Conservation (phyloP, 1,140 invertebrate species). For the Hylyphantes graminicola region DNA sequence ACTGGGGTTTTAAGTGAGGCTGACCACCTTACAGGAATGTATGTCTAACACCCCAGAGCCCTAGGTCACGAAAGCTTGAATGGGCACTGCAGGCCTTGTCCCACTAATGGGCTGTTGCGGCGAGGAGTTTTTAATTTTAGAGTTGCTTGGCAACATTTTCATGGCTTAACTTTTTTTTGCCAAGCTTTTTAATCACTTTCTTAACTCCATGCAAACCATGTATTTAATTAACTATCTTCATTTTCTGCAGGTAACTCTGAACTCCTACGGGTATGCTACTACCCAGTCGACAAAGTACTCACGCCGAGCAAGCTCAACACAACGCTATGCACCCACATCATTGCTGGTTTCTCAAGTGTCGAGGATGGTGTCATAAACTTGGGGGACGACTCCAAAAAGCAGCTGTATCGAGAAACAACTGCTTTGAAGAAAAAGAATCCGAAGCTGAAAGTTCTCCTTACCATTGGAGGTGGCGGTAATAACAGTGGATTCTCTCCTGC, state of each 20-base stretch:
- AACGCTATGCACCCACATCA: constrained; percentile 83
- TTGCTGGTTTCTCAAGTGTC: constrained; percentile 78
- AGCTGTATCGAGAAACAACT: constrained; percentile 71
- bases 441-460: constrained; percentile 80
- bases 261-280: constrained; percentile 45
- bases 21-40: no score
- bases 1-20: no score
- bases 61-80: no score
- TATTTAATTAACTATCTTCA: background rate
- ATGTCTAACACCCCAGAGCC: no score
- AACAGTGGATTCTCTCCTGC: constrained; percentile 73
- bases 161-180: no score
- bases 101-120: no score
- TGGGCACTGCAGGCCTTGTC: no score
- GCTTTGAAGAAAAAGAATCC: constrained; percentile 76
- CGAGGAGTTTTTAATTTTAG: no score
- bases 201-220: no score
- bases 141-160: no score
- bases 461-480: constrained; percentile 77
- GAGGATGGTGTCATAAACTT: constrained; percentile 73
- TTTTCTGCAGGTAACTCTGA: constrained; percentile 3
- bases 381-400: constrained; percentile 65
- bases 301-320: constrained; percentile 20
- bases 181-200: no score
- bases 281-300: background rate